Evolutionary conservation across 2,888 invertebrate species (phyloP), one percentile per base, ranked within the genome.

Genomic region (Caenorhabditis sp.): DNA sequence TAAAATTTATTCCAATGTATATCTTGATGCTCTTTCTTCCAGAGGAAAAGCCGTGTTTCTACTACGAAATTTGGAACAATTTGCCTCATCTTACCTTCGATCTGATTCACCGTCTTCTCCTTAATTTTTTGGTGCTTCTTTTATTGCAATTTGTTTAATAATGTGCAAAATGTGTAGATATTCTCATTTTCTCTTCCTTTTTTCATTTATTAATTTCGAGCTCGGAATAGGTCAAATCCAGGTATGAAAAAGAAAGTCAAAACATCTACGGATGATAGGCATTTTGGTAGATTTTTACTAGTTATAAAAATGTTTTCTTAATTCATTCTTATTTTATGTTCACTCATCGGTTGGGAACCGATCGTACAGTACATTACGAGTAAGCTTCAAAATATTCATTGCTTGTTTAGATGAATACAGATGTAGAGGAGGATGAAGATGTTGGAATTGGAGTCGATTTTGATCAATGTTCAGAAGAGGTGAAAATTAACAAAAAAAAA

Each of bases 41-140:
- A 85, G 85, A 65, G 83, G 83, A 63, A 85, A 85, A 70, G 82
- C 85, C n/a, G 76, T 78, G 1, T 83, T 85, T 63, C 66, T 86
- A 14, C 74, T 80, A n/a, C 75, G 82, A 54, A 80, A 77, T 53
- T 70, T 86, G n/a, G 86, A 86, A 50, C 78, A 81, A 43, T 86
- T 86, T 61, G 81, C 83, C 8, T 75, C 80, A 8, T 74, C 75
- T 14, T 86, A 82, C 63, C 76, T 86, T 31, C 72, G 78, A 23
- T 70, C 81, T 27, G 85, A 85, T 56, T 80, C 81, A n/a, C 80
- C 82, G 10, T 57, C 71, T 8, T 70, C 74, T 27, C 70, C 73
- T 50, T 73, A 26, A 56, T 21, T 23, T n/a, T n/a, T 50, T 56
- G 56, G 27, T 56, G 56, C 26, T 56, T 25, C n/a, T 23, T 52